Conservation (phyloP, 2,113 vertebrate genomes). For the Pelecanoides urinatrix region DNA sequence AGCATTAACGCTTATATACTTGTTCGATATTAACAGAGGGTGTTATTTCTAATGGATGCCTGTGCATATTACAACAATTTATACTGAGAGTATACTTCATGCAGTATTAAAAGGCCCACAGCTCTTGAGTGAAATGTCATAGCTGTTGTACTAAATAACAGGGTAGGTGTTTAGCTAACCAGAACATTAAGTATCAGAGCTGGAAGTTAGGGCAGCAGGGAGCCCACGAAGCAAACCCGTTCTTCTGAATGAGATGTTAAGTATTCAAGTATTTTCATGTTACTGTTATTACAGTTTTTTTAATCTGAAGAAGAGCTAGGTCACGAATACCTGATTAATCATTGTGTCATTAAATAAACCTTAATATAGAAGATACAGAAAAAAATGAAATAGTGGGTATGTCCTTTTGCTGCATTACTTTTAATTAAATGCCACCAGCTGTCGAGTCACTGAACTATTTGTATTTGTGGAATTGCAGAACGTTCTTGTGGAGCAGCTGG, state of each 20-base stretch:
- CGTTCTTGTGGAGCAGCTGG: conserved; percentile 94
- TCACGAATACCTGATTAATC: background rate
- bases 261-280: background rate
- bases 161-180: background rate
- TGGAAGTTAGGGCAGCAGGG: background rate
- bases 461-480: conserved; percentile 73
- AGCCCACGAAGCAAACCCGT: background rate
- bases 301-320: background rate
- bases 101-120: background rate
- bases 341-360: background rate
- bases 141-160: background rate
- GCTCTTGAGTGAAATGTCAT: background rate
- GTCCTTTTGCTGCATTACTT: background rate
- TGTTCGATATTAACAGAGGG: background rate
- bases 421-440: background rate
- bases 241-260: background rate
- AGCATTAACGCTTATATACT: background rate
- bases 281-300: background rate
- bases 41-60: background rate
- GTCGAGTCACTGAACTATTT: background rate
- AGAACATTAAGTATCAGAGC: background rate
- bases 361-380: background rate
- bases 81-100: background rate
- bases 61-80: background rate
- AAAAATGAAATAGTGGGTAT: background rate